Evolutionary conservation across 2,797 vertebrate genomes (phyloP).

Genomic region (Anguilla anguilla): DNA sequence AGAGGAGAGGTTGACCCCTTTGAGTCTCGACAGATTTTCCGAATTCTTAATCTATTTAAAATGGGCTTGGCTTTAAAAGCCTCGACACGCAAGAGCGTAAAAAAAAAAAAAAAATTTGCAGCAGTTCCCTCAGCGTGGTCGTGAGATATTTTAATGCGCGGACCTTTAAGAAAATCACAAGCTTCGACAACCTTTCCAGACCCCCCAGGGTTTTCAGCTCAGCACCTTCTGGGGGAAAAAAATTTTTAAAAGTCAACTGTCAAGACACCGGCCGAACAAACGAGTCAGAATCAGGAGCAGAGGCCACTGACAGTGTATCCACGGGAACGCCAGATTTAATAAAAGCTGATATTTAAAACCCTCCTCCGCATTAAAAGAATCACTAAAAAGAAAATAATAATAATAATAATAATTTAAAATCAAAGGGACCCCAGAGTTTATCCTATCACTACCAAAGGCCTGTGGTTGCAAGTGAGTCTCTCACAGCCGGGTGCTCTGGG

Average conservation of each 20-base stretch:
- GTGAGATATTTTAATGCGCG: constrained; percentile 53
- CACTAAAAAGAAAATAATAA: not conserved
- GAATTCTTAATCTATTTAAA: constrained; percentile 66
- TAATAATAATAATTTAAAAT: not conserved
- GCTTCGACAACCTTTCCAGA: constrained; percentile 27
- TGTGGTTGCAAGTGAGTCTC: not conserved
- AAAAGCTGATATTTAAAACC: not conserved
- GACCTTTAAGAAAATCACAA: constrained; percentile 50
- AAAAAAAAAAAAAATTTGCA: constrained; percentile 65
- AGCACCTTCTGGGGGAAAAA: constrained; percentile 37
- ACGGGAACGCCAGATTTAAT: too few species aligned
- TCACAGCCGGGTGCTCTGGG: not conserved
- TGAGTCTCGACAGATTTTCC: constrained; percentile 48
- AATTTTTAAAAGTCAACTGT: constrained; percentile 54
- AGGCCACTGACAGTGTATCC: too few species aligned
- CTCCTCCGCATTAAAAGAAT: too few species aligned
- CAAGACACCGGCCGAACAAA: constrained; percentile 41
- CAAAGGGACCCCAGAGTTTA: not conserved
- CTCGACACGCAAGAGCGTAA: too few species aligned
- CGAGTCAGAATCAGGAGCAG: constrained; percentile 24
- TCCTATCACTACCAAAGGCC: not conserved
- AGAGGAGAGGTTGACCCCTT: constrained; percentile 55
- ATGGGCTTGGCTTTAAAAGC: constrained; percentile 52
- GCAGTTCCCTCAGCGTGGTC: constrained; percentile 54
- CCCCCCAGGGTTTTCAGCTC: not conserved